Conservation (phyloP, 2,113 vertebrate species). For the Acinonyx jubatus region DNA sequence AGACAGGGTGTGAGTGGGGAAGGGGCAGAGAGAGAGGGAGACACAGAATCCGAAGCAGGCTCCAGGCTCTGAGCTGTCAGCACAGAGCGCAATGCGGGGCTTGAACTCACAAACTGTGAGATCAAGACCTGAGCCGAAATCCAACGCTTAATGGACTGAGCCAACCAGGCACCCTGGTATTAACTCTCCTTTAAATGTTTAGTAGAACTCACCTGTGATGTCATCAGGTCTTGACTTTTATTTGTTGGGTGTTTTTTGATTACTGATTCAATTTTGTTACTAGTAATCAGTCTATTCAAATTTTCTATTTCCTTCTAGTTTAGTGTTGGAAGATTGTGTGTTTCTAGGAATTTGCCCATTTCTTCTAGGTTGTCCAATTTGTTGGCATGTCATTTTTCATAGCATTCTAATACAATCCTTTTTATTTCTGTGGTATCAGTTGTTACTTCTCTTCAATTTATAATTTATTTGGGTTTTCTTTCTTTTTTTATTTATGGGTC, state of each 20-base stretch:
- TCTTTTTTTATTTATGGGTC: not conserved
- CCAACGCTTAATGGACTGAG: no score
- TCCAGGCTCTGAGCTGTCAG: no score
- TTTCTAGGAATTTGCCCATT: not conserved
- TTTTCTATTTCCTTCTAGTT: not conserved
- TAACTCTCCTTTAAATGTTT: not conserved
- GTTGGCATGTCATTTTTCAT: not conserved
- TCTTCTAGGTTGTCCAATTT: not conserved
- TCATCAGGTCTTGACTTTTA: not conserved
- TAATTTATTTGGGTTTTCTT: not conserved
- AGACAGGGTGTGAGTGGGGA: no score
- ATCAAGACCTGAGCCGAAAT: no score
- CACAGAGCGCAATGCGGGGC: no score
- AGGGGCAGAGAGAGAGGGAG: no score
- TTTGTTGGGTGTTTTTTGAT: not conserved
- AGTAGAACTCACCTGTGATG: not conserved
- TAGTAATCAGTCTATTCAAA: not conserved
- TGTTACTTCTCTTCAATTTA: not conserved
- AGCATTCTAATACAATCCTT: not conserved
- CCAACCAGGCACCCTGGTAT: not conserved
- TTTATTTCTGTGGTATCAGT: not conserved
- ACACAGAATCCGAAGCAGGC: no score
- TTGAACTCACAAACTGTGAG: no score
- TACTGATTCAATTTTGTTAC: not conserved
- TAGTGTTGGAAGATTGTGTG: not conserved